Base-by-base conservation (phyloP, 2,113 vertebrate genomes). In the Macrotus californicus region DNA sequence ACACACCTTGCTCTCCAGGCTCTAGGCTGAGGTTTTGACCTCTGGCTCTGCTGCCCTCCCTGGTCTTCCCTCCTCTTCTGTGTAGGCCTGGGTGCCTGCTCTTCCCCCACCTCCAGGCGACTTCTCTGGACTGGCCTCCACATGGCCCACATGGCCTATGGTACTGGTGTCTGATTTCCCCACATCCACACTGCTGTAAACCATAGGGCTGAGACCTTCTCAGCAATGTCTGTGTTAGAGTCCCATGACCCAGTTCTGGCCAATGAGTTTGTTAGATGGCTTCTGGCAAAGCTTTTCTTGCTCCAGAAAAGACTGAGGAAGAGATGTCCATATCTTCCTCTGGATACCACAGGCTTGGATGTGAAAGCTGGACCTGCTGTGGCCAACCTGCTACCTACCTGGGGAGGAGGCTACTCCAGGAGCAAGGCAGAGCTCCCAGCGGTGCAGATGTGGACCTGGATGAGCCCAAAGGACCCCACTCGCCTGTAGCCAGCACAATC, bases 391-490 rank as follows among this genome's bases (percentile, higher is more conserved):
- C 59, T 1, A 7, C 73, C 36, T 29, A 26, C 19, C 66, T 18
- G 12, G 1, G 21, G 14, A 41, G 16, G 11, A 3, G 5, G 41
- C 29, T 26, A 3, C 64, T 31, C 31, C 6, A 46, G 22, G 31
- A 85, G 52, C 50, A 80, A 50, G 46, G 46, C 31, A 41, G 69
- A 46, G 52, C 19, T 52, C 21, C 4, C 7, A n/a, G 59, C 3
- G 15, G 59, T 18, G 29, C 48, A 41, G 46, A 19, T 10, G 36
- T 50, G 29, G 34, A 10, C 22, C 46, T 18, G 43, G 29, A 64
- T 5, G 21, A 16, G 22, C 19, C 26, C 0, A 2, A 14, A 52
- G 61, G 5, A 7, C 29, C 72, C 7, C 0, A 0, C 9, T 46
- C 21, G 24, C 41, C 59, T 54, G 54, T 24, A 66, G 80, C 19